phyloP scores from a whole-genome alignment of 2,888 invertebrate species.

The Oxyteleia sp. region DNA sequence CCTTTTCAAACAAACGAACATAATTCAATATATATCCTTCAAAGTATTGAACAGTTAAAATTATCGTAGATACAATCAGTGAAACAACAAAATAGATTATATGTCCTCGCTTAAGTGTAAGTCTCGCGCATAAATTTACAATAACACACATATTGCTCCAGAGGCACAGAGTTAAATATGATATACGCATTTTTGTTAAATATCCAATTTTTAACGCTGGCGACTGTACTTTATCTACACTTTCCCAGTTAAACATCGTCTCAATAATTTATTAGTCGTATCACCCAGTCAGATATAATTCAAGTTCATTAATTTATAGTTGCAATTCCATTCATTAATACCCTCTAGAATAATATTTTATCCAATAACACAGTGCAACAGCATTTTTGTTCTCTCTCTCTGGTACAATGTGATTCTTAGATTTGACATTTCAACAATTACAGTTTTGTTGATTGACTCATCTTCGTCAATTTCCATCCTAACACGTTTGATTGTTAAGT shows the following conservation, averaged over 20 bases:
- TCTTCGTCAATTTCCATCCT: too few species aligned
- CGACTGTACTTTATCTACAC: conserved; percentile 15
- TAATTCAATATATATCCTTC: too few species aligned
- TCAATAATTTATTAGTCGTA: conserved; percentile 25
- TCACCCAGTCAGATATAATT: conserved; percentile 34
- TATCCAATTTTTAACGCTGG: conserved; percentile 9
- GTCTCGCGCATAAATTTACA: conserved; percentile 18
- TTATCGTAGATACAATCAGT: conserved; percentile 3
- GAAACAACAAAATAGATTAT: not conserved
- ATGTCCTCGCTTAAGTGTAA: conserved; percentile 16
- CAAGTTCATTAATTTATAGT: conserved; percentile 2
- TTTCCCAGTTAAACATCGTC: conserved; percentile 8
- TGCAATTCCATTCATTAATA: conserved; percentile 48
- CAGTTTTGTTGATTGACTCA: too few species aligned
- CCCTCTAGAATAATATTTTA: conserved; percentile 1
- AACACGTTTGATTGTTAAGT: too few species aligned
- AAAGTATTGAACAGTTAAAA: too few species aligned
- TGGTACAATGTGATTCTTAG: too few species aligned
- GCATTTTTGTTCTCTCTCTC: too few species aligned
- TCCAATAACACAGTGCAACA: too few species aligned
- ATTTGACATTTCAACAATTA: too few species aligned
- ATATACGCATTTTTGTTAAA: not conserved
- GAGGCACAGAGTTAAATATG: conserved; percentile 33
- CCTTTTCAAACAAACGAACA: too few species aligned
- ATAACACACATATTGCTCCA: conserved; percentile 14